Conservation (phyloP, 2,888 invertebrate genomes). For the Sipha maydis region DNA sequence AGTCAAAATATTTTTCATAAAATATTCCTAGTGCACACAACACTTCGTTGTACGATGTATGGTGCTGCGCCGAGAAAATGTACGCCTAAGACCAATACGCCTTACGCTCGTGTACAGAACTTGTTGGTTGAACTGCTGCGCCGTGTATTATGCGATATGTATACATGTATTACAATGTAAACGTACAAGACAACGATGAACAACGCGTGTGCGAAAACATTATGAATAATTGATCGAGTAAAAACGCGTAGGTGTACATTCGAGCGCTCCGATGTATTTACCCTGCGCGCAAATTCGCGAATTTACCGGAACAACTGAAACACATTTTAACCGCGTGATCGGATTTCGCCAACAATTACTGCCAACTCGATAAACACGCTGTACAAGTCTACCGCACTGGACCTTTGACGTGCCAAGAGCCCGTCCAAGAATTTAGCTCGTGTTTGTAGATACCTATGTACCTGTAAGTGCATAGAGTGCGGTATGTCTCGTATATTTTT, state of each 20-base stretch:
- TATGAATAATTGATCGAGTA: background rate
- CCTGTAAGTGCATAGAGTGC: background rate
- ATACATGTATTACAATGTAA: background rate
- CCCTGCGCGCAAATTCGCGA: background rate
- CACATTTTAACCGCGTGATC: constrained; percentile 22
- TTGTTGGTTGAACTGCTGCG: background rate
- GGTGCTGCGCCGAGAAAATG: background rate
- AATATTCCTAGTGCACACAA: background rate
- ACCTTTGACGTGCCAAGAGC: constrained; percentile 20
- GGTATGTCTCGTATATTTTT: background rate
- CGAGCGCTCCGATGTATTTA: background rate
- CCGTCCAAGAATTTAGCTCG: background rate
- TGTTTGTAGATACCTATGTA: too few species aligned
- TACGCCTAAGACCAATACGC: background rate
- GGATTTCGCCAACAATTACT: constrained; percentile 20
- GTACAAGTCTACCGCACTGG: background rate
- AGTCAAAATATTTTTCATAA: background rate
- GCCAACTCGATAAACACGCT: background rate
- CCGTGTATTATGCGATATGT: too few species aligned
- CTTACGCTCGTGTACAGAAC: background rate
- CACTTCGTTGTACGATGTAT: too few species aligned
- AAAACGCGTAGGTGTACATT: background rate
- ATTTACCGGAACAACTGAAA: background rate
- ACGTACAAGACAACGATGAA: background rate
- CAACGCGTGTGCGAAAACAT: background rate